Conservation (phyloP, 92 coral and sea anemone genomes). For the Epizoanthus stellaris region DNA sequence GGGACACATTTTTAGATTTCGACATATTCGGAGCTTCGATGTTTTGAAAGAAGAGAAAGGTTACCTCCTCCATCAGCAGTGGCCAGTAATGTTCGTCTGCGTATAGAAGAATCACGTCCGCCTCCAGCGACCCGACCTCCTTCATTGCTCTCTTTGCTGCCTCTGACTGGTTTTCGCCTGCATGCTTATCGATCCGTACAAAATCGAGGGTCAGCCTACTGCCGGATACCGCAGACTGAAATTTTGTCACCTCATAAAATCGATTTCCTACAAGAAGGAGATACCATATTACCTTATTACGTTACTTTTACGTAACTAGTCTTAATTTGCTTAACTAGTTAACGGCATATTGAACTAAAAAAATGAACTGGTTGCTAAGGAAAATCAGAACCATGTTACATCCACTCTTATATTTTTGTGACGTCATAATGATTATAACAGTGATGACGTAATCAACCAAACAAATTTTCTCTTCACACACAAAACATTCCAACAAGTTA, state of each 20-base stretch:
- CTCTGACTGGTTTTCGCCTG: not conserved
- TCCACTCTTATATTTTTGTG: too few species aligned
- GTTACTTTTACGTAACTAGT: too few species aligned
- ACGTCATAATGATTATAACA: too few species aligned
- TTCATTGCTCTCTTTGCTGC: slow-evolving; percentile 13
- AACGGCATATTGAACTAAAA: too few species aligned
- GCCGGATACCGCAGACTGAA: not conserved
- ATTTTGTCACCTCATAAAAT: slow-evolving; percentile 1
- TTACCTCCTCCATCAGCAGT: slow-evolving; percentile 33
- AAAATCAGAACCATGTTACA: too few species aligned
- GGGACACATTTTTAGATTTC: not conserved
- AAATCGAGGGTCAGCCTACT: slow-evolving; percentile 1
- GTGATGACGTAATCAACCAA: too few species aligned
- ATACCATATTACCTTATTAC: too few species aligned
- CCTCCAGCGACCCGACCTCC: slow-evolving; percentile 28
- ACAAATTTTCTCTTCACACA: too few species aligned
- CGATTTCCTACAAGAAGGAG: not conserved
- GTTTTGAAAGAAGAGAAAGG: not conserved
- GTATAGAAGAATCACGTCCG: slow-evolving; percentile 58
- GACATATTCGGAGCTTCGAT: not conserved
- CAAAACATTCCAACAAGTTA: too few species aligned
- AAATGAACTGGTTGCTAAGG: too few species aligned
- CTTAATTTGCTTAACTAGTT: too few species aligned
- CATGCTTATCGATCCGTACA: not conserved
- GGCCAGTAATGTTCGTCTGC: slow-evolving; percentile 13